These are phyloP conservation scores for Trileptium ribeirensis DNA, from an alignment of 2,888 invertebrate species.

Conservation along the genomic window DNA sequence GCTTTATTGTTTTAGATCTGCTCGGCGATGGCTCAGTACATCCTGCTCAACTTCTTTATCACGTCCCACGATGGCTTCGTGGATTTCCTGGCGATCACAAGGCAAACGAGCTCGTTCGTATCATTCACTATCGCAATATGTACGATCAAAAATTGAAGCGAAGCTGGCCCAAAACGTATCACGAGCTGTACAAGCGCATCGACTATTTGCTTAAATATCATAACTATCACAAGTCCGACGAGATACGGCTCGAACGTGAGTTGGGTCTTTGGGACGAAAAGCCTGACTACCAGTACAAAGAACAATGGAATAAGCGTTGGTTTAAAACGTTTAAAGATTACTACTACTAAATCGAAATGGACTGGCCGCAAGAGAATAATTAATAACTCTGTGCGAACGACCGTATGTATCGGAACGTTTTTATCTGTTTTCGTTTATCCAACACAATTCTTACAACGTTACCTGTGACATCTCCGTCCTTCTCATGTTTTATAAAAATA, in stretches of 20 bases:
- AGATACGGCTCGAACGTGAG: constrained; percentile 44
- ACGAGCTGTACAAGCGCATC: constrained; percentile 48
- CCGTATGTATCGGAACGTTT: no score
- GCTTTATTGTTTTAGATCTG: constrained; percentile 60
- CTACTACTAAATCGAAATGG: not conserved
- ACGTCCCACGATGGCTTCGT: constrained; percentile 78
- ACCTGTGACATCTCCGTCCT: no score
- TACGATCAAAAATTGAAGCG: constrained; percentile 31
- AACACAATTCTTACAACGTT: no score
- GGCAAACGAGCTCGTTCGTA: constrained; percentile 48
- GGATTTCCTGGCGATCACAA: constrained; percentile 69
- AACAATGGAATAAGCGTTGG: constrained; percentile 43
- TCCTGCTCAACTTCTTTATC: constrained; percentile 74
- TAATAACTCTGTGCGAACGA: no score
- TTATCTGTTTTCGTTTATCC: no score
- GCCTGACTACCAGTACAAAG: constrained; percentile 50
- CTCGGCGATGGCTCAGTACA: constrained; percentile 74
- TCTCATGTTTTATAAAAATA: no score
- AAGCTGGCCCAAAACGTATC: constrained; percentile 46
- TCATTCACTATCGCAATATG: constrained; percentile 45
- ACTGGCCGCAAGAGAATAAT: no score
- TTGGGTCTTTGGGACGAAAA: constrained; percentile 49
- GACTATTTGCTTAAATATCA: constrained; percentile 47
- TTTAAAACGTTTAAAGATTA: not conserved
- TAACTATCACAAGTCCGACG: constrained; percentile 49